Percentiles rank a stretch among this genome's conserved stretches.
phyloP scores from a whole-genome alignment of 1,140 invertebrate genomes.

The Colletes gigas region DNA sequence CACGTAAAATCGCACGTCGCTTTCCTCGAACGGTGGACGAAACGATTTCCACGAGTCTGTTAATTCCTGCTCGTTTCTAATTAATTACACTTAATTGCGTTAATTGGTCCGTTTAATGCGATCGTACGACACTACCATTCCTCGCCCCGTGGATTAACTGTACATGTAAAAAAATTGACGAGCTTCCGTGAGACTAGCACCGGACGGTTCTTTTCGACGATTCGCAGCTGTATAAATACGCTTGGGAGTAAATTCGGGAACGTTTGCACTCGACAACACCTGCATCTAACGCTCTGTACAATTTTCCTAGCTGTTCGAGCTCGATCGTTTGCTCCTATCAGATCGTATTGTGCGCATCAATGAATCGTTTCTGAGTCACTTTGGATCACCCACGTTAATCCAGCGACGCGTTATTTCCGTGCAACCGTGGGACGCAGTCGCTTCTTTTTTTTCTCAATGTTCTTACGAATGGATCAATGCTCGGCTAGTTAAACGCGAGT shows the following conservation, averaged over 20 bases:
- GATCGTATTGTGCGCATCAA: constrained; percentile 10
- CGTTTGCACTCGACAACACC: no score
- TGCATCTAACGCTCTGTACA: no score
- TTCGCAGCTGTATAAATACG: no score
- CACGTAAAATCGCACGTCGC: no score
- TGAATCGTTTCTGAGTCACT: constrained; percentile 45
- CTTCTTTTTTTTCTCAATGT: constrained; percentile 12
- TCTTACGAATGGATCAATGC: constrained; percentile 64
- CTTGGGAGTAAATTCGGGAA: no score
- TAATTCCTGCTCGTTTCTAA: constrained; percentile 56
- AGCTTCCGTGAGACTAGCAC: no score
- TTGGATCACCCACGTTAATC: constrained; percentile 53
- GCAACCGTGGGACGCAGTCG: constrained; percentile 48
- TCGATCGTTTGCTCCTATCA: neutral
- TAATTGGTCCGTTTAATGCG: constrained; percentile 68
- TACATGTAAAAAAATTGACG: no score
- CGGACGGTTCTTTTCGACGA: no score
- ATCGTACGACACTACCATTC: constrained; percentile 32
- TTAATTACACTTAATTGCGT: constrained; percentile 73
- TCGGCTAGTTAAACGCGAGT: constrained; percentile 54
- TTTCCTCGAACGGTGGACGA: constrained; percentile 10
- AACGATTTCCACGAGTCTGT: constrained; percentile 1
- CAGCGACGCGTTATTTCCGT: constrained; percentile 44
- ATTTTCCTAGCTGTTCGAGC: neutral
- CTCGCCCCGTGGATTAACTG: no score